These are phyloP conservation scores for Scaptodrosophila lebanonensis DNA, from an alignment of 1,140 invertebrate species.

Conservation along the genomic window DNA sequence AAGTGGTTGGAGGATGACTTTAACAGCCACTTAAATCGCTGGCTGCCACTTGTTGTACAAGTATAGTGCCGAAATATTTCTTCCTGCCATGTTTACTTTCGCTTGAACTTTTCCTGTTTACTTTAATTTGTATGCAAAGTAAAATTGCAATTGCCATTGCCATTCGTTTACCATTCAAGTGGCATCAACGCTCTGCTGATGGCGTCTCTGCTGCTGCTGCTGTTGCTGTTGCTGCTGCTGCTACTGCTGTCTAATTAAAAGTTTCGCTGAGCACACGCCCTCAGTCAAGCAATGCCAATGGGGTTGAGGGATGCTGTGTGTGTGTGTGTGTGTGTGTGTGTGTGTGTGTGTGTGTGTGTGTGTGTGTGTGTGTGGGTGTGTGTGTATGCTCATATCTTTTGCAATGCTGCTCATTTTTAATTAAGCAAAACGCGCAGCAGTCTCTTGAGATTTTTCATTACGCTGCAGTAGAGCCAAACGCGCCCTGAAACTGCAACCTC, in stretches of 20 bases:
- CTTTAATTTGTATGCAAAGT: conserved; percentile 59
- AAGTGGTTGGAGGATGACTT: no score
- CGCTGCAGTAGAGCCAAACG: conserved; percentile 22
- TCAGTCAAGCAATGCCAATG: conserved; percentile 1
- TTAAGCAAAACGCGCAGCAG: conserved; percentile 65
- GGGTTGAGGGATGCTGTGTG: conserved; percentile 3
- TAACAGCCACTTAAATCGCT: conserved; percentile 9
- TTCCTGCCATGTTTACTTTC: conserved; percentile 9
- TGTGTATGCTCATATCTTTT: no score
- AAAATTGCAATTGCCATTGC: conserved; percentile 63
- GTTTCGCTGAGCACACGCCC: conserved; percentile 38
- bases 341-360: conserved; percentile 15
- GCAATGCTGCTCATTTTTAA: conserved; percentile 70
- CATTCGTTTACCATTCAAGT: conserved; percentile 57
- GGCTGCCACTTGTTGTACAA: conserved; percentile 2
- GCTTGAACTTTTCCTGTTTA: conserved; percentile 35
- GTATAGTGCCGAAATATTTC: conserved; percentile 18
- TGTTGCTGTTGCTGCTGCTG: background rate
- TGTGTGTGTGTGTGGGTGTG: conserved; percentile 17
- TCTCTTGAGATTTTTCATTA: conserved; percentile 68
- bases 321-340: background rate
- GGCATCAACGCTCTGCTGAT: no score
- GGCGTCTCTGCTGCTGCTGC: no score
- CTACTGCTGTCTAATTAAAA: conserved; percentile 71
- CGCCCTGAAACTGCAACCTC: conserved; percentile 6